Base-by-base conservation (phyloP, 2,888 invertebrate genomes). In the Drosophila emarginata region DNA sequence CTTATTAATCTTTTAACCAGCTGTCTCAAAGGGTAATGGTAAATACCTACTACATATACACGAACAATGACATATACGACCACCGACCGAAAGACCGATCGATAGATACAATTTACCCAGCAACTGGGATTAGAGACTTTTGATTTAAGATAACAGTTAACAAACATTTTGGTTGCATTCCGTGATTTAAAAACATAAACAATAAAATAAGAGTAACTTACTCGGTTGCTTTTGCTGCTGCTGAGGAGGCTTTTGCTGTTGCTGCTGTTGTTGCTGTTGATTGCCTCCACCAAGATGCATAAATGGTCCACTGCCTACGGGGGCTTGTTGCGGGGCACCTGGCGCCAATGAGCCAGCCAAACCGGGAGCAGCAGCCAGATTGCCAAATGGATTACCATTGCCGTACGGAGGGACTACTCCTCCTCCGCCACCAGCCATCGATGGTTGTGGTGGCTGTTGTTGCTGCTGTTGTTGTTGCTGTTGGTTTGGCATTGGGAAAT, bases 401-500 rank as follows among this genome's bases (percentile, higher is more conserved):
- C 82, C 82, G 61, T 72, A 83, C 64, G 90, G 92, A 73, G 92
- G 87, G 54, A 83, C 89, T 62, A 50, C 61, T n/a, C 78, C 79
- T 39, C 80, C 76, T 12, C 76, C 68, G 56, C 82, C 92, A 56
- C 82, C 80, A 4, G 74, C 68, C 91, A 89, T 88, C 21, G 89
- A 79, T 7, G 89, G 77, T 11, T 70, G 76, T 6, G 88, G 77
- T 12, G 72, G 61, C 26, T 81, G 85, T 4, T 68, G 79, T 0
- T 54, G 80, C 23, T 72, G 80, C 15, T 77, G 80, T 21, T 70
- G 79, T 28, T 61, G 65, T 21, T 72, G 83, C 32, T 85, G 85
- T 57, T 83, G 82, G 36, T 80, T 87, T 36, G 95, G 95, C 92
- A 96, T 96, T 68, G 93, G 93, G 92, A 95, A 96, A 89, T 94